These are phyloP conservation scores for Tapera naevia DNA, from an alignment of 2,797 vertebrate species.

Conservation along the genomic window DNA sequence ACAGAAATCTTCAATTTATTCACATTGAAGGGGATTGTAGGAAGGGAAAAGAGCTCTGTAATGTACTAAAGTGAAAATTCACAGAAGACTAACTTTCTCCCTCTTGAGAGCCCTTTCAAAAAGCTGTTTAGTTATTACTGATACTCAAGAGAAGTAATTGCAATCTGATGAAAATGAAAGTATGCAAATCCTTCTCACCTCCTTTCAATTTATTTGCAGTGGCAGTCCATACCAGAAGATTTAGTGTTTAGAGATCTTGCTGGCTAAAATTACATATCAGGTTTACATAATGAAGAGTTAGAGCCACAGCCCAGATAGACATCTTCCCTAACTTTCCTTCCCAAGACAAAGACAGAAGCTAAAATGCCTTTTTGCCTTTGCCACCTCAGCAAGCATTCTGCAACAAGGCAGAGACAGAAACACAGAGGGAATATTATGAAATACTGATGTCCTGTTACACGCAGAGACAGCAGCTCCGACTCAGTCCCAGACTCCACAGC, in stretches of 20 bases:
- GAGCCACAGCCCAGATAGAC: neutral
- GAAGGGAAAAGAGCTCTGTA: neutral
- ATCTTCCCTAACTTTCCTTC: neutral
- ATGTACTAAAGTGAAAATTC: neutral
- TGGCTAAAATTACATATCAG: neutral
- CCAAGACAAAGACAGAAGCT: neutral
- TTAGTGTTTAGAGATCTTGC: neutral
- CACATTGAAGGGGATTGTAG: neutral
- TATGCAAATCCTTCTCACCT: neutral
- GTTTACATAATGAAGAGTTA: neutral
- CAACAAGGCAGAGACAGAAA: neutral
- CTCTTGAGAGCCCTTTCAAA: neutral
- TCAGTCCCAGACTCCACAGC: neutral
- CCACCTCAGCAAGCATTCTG: neutral
- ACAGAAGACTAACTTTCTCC: neutral
- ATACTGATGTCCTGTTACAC: neutral
- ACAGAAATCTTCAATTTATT: neutral
- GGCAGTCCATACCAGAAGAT: neutral
- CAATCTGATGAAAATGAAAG: neutral
- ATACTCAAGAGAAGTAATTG: neutral
- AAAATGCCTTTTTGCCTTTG: neutral
- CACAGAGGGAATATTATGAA: neutral
- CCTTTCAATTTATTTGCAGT: neutral
- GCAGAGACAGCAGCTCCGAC: neutral
- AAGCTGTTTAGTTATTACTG: neutral